phyloP scores from a whole-genome alignment of 2,888 invertebrate species.

The Hyalella azteca region DNA sequence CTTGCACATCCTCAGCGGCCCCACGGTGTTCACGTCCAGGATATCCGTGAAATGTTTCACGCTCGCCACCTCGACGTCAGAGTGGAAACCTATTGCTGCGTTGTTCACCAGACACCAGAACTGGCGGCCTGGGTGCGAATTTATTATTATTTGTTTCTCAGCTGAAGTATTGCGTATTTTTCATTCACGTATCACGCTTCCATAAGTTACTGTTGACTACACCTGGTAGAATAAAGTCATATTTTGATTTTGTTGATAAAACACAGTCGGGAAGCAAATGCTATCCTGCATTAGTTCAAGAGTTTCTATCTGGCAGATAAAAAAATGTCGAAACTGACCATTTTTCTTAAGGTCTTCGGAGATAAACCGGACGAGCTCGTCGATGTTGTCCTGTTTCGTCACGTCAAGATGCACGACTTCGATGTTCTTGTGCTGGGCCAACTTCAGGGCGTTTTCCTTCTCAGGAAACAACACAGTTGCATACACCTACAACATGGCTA shows the following conservation, averaged over 20 bases:
- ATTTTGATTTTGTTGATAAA: too few species aligned
- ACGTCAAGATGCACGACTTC: conserved; percentile 63
- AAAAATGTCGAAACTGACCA: too few species aligned
- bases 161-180: too few species aligned
- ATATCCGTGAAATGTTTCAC: conserved; percentile 62
- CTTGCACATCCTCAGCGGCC: conserved; percentile 61
- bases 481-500: conserved; percentile 61
- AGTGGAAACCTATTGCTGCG: conserved; percentile 64
- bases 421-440: conserved; percentile 59
- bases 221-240: too few species aligned
- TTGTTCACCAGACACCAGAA: conserved; percentile 66
- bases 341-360: conserved; percentile 38
- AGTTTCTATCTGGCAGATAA: too few species aligned
- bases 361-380: conserved; percentile 54
- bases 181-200: too few species aligned
- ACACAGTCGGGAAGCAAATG: too few species aligned
- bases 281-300: too few species aligned
- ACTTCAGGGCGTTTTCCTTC: conserved; percentile 60
- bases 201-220: too few species aligned
- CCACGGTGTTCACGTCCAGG: conserved; percentile 61
- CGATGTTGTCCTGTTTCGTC: conserved; percentile 60
- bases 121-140: conserved; percentile 61
- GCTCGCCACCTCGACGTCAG: conserved; percentile 65
- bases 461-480: conserved; percentile 63
- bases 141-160: too few species aligned